Conservation (phyloP, 2,797 vertebrate species). For the Smutsia gigantea region DNA sequence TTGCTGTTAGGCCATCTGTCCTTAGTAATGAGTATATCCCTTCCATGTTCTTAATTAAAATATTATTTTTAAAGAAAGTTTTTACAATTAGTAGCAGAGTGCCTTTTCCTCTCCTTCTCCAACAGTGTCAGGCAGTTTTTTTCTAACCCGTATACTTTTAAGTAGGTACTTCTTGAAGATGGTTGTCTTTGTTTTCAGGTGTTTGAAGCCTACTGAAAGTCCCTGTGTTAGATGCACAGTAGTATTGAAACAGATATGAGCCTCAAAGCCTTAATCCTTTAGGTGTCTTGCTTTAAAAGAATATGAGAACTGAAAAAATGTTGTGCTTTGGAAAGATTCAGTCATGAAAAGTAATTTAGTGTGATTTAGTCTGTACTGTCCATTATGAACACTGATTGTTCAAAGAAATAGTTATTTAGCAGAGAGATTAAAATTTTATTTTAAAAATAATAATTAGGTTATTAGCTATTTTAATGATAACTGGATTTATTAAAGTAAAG, state of each 20-base stretch:
- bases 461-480: not conserved
- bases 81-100: not conserved
- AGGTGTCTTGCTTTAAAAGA: not conserved
- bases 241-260: not conserved
- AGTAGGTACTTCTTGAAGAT: not conserved
- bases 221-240: not conserved
- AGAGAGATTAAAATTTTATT: not conserved
- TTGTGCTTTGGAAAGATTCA: not conserved
- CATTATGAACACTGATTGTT: constrained; percentile 1
- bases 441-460: constrained; percentile 36
- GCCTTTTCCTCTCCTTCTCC: not conserved
- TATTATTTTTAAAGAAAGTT: constrained; percentile 16
- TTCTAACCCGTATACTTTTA: not conserved
- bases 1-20: not conserved
- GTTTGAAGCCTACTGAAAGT: not conserved
- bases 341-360: not conserved
- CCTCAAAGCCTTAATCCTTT: not conserved
- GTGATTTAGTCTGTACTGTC: not conserved
- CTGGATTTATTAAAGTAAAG: constrained; percentile 35
- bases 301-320: too few relatives aligned
- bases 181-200: not conserved
- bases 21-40: not conserved
- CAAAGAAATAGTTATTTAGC: constrained; percentile 25
- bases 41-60: constrained; percentile 16
- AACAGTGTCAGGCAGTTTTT: not conserved